Evolutionary conservation across 2,888 invertebrate genomes (phyloP).

Genomic region (Ormyrus nitidulus): DNA sequence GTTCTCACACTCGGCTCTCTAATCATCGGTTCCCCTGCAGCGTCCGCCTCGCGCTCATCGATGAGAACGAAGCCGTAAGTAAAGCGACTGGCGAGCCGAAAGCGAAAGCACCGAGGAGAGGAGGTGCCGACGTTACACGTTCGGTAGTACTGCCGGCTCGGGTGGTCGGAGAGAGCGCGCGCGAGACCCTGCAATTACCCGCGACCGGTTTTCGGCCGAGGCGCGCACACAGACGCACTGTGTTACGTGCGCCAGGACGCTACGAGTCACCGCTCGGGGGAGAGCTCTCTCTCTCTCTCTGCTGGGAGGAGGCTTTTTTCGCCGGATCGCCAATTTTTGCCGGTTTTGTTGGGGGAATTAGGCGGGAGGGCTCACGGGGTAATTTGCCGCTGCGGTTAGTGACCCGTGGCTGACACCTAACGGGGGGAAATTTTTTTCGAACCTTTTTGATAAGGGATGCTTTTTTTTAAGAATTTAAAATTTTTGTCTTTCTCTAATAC

Average conservation of each 20-base stretch:
- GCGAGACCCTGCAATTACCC: constrained; percentile 47
- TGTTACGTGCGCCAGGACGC: background rate
- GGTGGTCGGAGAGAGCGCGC: constrained; percentile 59
- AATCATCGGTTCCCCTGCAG: constrained; percentile 36
- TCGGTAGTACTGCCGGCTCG: constrained; percentile 57
- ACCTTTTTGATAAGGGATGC: no score
- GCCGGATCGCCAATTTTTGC: no score
- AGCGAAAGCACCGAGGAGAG: constrained; percentile 1
- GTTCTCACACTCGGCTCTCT: constrained; percentile 14
- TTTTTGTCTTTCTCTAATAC: no score
- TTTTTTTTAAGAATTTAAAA: no score
- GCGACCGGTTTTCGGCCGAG: constrained; percentile 52
- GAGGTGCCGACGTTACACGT: constrained; percentile 46
- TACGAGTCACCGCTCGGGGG: background rate
- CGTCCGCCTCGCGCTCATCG: background rate
- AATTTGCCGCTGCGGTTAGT: no score
- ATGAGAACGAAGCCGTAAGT: constrained; percentile 33
- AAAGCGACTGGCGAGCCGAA: constrained; percentile 17
- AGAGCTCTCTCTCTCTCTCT: no score
- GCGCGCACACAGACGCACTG: background rate
- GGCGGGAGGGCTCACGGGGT: no score
- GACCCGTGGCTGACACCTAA: no score
- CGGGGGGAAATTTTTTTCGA: no score
- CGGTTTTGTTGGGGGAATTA: no score
- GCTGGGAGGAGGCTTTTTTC: no score